Evolutionary conservation across 2,888 invertebrate genomes (phyloP), one percentile per base, ranked within the genome.

Genomic region (Tenthredo mesomela): DNA sequence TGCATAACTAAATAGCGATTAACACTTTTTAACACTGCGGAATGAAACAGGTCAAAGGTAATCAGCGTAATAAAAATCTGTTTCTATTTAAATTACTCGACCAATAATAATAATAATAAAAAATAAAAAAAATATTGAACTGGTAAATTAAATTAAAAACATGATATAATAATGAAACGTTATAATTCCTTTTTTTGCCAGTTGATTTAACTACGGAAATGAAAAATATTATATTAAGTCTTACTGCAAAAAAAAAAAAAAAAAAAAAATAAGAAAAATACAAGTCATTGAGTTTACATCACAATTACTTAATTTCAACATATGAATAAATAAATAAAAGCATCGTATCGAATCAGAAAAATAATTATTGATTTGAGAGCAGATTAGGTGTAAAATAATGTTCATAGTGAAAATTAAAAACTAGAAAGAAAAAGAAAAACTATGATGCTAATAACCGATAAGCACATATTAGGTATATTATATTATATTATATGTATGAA

Each of bases 381-480:
- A 43, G 37, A 82, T 21, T 58, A 78, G 54, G 78, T 47, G 50
- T 78, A 78, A 58, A n/a, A 54, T 78, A 58, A 58, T 78, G 18
- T 54, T 50, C 78, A 78, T 78, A 58, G 43, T 75, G n/a, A 67
- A 29, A 67, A 29, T 10, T 15, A 29, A 50, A 61, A 82, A 82
- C 6, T 4, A 33, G 4, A 33, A 33, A 4, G 2, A 33, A 33
- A 33, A 33, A 33, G 2, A 4, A 33, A 25, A 40, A 82, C 65
- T 50, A 82, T 33, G 33, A 82, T 37, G 82, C 25, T 82, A 47
- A 67, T 70, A 25, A 25, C 29, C 67, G 29, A 47, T n/a, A 82
- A 82, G 29, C 18, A 82, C 25, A 61, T 61, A 61, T 80, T 58
- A 80, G 80, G 37, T 80, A 37, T 33, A 80, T 61, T n/a, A 77